These are phyloP conservation scores for Zaprionus vittiger DNA, from an alignment of 1,140 invertebrate genomes.

Conservation along the genomic window DNA sequence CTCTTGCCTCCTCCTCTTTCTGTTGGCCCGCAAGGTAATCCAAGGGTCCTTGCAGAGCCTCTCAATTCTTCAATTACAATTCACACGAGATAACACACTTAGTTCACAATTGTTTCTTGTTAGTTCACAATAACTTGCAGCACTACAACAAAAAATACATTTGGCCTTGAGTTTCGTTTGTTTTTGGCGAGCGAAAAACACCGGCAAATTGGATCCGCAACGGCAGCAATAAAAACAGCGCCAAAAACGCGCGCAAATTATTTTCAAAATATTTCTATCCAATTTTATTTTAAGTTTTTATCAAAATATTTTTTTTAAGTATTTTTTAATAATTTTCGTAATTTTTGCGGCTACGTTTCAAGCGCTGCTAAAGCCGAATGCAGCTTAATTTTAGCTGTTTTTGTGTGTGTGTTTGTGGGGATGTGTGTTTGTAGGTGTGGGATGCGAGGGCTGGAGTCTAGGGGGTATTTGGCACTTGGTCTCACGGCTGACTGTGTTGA, in stretches of 20 bases:
- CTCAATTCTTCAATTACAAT: constrained; percentile 15
- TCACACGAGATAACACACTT: constrained; percentile 21
- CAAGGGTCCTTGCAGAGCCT: constrained; percentile 76
- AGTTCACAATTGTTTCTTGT: constrained; percentile 14
- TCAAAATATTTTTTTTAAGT: neutral
- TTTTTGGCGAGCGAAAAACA: neutral
- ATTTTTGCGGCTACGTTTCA: constrained; percentile 3
- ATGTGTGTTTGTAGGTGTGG: neutral
- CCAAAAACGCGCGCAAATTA: constrained; percentile 28
- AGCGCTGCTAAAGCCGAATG: neutral
- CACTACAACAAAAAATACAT: constrained; percentile 21
- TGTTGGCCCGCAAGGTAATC: constrained; percentile 70
- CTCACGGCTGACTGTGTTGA: constrained; percentile 30
- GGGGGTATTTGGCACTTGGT: constrained; percentile 5
- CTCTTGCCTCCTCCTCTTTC: neutral
- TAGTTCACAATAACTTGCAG: constrained; percentile 7
- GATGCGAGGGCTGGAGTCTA: neutral
- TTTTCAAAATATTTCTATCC: neutral
- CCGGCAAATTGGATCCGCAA: constrained; percentile 5
- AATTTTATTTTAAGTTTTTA: constrained; percentile 1
- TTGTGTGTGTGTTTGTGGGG: neutral
- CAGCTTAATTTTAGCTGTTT: neutral
- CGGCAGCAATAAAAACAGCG: constrained; percentile 11
- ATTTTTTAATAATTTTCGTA: constrained; percentile 3
- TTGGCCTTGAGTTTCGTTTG: neutral